Evolutionary conservation across 1,140 invertebrate species (phyloP), one percentile per base, ranked within the genome.

Genomic region (Melitaea cinxia): DNA sequence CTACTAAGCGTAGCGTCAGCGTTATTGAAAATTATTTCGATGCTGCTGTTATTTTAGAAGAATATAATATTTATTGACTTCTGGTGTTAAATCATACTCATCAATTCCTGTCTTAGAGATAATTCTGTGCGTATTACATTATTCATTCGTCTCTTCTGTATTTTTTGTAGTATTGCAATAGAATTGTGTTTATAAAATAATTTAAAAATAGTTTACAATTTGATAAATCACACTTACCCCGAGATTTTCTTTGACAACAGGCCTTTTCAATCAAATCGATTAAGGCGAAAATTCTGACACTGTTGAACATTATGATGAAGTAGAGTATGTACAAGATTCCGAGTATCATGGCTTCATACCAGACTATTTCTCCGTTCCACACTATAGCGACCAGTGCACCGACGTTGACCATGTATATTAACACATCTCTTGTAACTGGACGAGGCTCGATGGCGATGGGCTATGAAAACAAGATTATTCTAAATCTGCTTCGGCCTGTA

Each of bases 341-440:
- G 23, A 97, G 92, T 0, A 94, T 85, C 39, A 93, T 73, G 0
- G 95, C 94, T 80, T 97, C 96, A 70, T 94, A 95, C 95, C 97
- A 97, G 42, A 93, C 93, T 3, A 99, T 94, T 49, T 91, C 77
- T 28, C 94, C 94, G 79, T 98, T 97, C 93, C 95, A 95, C 55
- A 97, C 95, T 17, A 98, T 93, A 0, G 93, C 72, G 0, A 97
- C 93, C 33, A 99, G 83, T 2, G 95, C 92, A 2, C 92, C 87
- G 0, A 98, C 94, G 17, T 97, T 95, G 5, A 97, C 78, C 5
- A 94, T 93, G 77, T 98, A 98, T 58, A 97, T 95, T 7, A 95
- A 77, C 60, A 95, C 96, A 78, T 98, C 97, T 70, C 98, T 91
- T 0, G 96, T 94, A 17, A 98, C 93, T 1, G 97, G 96, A 92